phyloP scores from a whole-genome alignment of 1,140 invertebrate genomes.

The Caenorhabditis briggsae region DNA sequence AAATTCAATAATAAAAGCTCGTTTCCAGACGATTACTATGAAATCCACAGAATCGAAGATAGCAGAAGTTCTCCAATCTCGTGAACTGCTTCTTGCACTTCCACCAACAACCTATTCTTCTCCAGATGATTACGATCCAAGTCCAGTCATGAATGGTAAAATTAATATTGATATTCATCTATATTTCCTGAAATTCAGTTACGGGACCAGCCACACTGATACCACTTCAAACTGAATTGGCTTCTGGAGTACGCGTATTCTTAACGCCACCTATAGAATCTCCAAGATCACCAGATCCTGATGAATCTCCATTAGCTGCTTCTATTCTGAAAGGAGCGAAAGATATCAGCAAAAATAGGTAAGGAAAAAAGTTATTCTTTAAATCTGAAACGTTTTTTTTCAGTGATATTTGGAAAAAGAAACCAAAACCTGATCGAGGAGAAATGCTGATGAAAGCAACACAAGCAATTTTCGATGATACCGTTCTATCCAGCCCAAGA shows the following conservation, averaged over 20 bases:
- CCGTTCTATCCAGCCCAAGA: slow-evolving; percentile 38
- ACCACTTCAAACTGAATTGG: slow-evolving; percentile 35
- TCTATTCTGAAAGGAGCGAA: slow-evolving; percentile 73
- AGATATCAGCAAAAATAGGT: slow-evolving; percentile 72
- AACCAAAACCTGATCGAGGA: slow-evolving; percentile 68
- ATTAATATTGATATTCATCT: background rate
- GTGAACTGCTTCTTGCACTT: slow-evolving; percentile 19
- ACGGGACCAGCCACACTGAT: background rate
- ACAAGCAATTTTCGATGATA: slow-evolving; percentile 47
- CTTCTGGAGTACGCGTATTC: slow-evolving; percentile 28
- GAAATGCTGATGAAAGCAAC: slow-evolving; percentile 72
- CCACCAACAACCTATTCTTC: slow-evolving; percentile 36
- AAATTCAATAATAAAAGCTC: background rate
- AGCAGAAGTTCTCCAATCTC: slow-evolving; percentile 43
- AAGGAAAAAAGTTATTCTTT: background rate
- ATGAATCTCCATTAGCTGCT: slow-evolving; percentile 75
- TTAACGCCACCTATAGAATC: slow-evolving; percentile 45
- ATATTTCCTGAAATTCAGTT: background rate
- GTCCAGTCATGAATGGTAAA: slow-evolving; percentile 20
- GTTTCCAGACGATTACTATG: slow-evolving; percentile 17
- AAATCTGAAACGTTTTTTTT: slow-evolving; percentile 35
- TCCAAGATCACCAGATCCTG: slow-evolving; percentile 68
- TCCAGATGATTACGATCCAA: slow-evolving; percentile 45
- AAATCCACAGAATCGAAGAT: slow-evolving; percentile 29
- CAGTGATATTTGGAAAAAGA: slow-evolving; percentile 71